Conservation (phyloP, 2,888 invertebrate species). For the Perithous albicinctus region DNA sequence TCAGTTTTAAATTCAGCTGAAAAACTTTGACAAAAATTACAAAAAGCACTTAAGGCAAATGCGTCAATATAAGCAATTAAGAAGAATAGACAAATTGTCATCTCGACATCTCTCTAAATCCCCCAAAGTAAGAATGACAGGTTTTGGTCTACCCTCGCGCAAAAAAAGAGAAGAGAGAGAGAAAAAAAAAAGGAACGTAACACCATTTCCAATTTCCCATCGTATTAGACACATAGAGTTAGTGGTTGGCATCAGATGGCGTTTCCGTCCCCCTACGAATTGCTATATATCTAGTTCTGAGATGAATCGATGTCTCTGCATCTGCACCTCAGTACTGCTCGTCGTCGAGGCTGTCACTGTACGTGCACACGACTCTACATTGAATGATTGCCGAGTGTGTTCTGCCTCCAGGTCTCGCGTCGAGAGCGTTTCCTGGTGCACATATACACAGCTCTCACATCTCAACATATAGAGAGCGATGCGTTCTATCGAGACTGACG, state of each 20-base stretch:
- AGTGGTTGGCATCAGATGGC: not conserved
- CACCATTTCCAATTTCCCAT: not conserved
- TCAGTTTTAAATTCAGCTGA: no score
- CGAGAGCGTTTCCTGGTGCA: not conserved
- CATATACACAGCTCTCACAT: no score
- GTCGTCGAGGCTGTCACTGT: slow-evolving; percentile 10
- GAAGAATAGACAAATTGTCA: not conserved
- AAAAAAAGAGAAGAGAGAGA: no score
- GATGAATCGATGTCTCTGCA: slow-evolving; percentile 37
- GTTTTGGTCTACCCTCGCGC: not conserved
- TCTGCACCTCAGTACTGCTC: not conserved
- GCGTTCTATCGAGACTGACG: slow-evolving; percentile 43
- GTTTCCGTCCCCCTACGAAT: not conserved
- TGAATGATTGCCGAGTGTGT: slow-evolving; percentile 49
- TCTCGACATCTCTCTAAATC: not conserved
- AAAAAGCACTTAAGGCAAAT: no score
- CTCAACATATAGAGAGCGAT: slow-evolving; percentile 12
- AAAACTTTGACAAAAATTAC: no score
- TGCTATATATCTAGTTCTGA: no score
- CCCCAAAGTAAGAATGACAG: not conserved
- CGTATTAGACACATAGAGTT: not conserved
- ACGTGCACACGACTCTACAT: slow-evolving; percentile 38
- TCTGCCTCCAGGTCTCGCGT: not conserved
- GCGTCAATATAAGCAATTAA: not conserved
- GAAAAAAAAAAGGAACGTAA: no score